Conservation (phyloP, 2,888 invertebrate species). For the Hermodice carunculata region DNA sequence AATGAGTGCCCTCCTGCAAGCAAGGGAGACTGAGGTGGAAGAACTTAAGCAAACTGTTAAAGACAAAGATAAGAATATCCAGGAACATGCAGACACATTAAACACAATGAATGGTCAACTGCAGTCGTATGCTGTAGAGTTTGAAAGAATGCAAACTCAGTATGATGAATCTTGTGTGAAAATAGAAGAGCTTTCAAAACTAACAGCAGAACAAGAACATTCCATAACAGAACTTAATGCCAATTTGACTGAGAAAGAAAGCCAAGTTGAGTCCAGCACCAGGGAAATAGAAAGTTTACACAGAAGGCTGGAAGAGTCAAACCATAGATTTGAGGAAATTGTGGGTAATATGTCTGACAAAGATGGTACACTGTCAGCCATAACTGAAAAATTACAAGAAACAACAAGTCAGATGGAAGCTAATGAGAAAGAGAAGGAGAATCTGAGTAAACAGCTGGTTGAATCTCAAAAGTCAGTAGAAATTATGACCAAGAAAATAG, state of each 20-base stretch:
- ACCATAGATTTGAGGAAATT: slow-evolving; percentile 3
- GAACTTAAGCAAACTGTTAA: background rate
- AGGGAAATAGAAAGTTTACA: slow-evolving; percentile 1
- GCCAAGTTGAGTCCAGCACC: background rate
- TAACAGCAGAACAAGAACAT: background rate
- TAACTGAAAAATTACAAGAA: background rate
- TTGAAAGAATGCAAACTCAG: slow-evolving; percentile 10
- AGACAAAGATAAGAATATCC: background rate
- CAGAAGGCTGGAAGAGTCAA: background rate
- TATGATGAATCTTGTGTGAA: background rate
- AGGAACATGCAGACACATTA: background rate
- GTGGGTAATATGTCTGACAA: background rate
- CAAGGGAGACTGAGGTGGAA: background rate
- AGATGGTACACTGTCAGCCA: background rate
- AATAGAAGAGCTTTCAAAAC: slow-evolving; percentile 5
- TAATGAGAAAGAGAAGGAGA: background rate
- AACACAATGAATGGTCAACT: slow-evolving; percentile 5
- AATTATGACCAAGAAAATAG: background rate
- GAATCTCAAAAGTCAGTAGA: background rate
- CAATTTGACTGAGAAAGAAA: background rate
- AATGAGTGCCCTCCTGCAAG: too few relatives aligned
- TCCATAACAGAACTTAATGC: background rate
- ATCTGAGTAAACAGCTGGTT: background rate
- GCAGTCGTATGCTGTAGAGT: background rate
- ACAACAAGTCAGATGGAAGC: slow-evolving; percentile 5